A percentile compares a stretch with the other conserved stretches of the same genome.
Conservation (phyloP, 1,140 invertebrate genomes). For the Drosophila jambulina region DNA sequence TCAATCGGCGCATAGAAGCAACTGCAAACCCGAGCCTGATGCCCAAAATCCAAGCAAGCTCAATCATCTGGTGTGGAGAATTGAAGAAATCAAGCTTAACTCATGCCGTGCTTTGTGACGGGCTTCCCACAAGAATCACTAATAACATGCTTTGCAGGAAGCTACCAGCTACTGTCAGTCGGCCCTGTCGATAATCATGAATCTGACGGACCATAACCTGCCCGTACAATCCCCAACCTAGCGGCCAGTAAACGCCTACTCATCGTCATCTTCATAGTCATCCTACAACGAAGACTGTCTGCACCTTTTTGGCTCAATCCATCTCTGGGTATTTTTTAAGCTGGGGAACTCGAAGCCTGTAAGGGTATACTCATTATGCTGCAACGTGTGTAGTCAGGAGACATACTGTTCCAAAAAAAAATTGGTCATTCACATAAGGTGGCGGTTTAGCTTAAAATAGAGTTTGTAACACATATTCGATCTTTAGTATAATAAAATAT, state of each 20-base stretch:
- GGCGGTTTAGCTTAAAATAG: not conserved
- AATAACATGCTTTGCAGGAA: constrained; percentile 70
- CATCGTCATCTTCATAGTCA: constrained; percentile 43
- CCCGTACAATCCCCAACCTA: constrained; percentile 4
- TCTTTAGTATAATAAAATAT: too few species aligned
- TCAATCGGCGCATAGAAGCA: constrained; percentile 8
- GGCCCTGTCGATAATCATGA: constrained; percentile 33
- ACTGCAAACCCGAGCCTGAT: not conserved
- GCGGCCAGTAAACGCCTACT: constrained; percentile 64
- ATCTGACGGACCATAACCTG: constrained; percentile 22
- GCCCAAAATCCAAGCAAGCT: constrained; percentile 1
- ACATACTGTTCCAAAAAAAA: not conserved
- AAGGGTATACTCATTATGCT: not conserved
- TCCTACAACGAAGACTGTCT: not conserved
- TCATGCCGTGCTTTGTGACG: constrained; percentile 35
- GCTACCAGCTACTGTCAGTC: constrained; percentile 31
- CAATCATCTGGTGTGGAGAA: constrained; percentile 52
- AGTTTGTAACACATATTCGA: not conserved
- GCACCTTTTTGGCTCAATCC: not conserved
- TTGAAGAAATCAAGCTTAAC: constrained; percentile 24
- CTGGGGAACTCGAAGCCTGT: not conserved
- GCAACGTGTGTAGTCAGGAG: not conserved
- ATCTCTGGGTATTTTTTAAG: constrained; percentile 23
- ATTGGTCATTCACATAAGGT: not conserved
- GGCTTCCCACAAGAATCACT: constrained; percentile 42